Percentiles rank a stretch among this genome's conserved stretches.
These are phyloP conservation scores for Meandrina meandrites DNA, from an alignment of 92 coral and sea anemone genomes.

Conservation along the genomic window DNA sequence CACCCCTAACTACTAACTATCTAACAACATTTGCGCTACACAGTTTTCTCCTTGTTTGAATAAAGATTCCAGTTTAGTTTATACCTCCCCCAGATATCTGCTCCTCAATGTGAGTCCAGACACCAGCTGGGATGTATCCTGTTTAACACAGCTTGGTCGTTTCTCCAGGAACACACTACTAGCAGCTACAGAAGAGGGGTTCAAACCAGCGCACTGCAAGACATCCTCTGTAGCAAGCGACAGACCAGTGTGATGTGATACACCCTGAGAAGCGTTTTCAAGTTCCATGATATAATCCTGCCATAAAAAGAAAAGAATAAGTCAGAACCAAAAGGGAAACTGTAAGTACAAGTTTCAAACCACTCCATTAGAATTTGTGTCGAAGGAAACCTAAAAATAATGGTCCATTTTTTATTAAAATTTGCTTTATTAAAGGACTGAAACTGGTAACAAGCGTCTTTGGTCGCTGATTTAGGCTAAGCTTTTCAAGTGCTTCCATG, in stretches of 20 bases:
- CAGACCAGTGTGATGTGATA: conserved; percentile 85
- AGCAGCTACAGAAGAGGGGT: conserved; percentile 75
- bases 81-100: conserved; percentile 94
- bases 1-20: no score
- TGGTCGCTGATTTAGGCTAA: no score
- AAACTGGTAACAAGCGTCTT: no score
- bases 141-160: conserved; percentile 89
- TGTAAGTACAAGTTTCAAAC: no score
- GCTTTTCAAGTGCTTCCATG: no score
- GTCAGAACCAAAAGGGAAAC: background rate
- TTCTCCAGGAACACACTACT: conserved; percentile 76
- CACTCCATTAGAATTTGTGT: no score
- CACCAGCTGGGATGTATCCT: conserved; percentile 76
- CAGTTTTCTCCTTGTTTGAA: no score
- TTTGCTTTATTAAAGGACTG: no score
- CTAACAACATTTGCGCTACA: no score
- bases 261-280: conserved; percentile 66
- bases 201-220: conserved; percentile 76
- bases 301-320: background rate
- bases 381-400: no score
- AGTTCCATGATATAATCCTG: conserved; percentile 92
- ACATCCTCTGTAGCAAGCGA: conserved; percentile 92
- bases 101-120: conserved; percentile 83
- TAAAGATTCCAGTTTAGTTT: no score
- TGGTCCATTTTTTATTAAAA: no score